phyloP scores from a whole-genome alignment of 2,888 invertebrate species.

The Ashinkailepas kermadecensis region DNA sequence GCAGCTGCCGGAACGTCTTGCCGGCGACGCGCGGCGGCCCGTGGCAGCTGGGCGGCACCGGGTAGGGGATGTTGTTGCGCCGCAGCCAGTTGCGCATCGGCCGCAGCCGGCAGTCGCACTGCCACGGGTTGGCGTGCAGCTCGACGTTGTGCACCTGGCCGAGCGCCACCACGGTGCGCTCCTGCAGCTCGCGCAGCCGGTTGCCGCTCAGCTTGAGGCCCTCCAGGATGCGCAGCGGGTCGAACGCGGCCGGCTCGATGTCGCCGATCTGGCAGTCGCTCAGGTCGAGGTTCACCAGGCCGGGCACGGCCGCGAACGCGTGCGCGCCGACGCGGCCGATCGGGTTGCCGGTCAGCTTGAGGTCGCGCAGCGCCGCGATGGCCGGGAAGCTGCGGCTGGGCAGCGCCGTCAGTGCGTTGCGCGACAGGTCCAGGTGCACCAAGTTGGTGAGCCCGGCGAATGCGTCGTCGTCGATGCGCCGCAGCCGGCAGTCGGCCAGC shows the following conservation, averaged over 20 bases:
- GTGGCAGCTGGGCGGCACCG: conserved; percentile 66
- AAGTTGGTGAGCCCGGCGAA: conserved; percentile 80
- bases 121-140: conserved; percentile 80
- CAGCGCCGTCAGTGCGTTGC: conserved; percentile 66
- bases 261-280: conserved; percentile 60
- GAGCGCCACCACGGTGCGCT: conserved; percentile 27
- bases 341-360: conserved; percentile 72
- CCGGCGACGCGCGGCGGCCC: conserved; percentile 41
- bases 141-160: conserved; percentile 62
- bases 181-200: conserved; percentile 35
- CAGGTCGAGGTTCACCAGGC: conserved; percentile 58
- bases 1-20: conserved; percentile 64
- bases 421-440: conserved; percentile 78
- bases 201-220: conserved; percentile 67
- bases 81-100: conserved; percentile 74
- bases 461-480: conserved; percentile 74
- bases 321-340: conserved; percentile 51
- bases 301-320: conserved; percentile 55
- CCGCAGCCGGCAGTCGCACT: conserved; percentile 74
- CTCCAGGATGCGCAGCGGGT: conserved; percentile 55
- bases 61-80: conserved; percentile 56
- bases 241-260: conserved; percentile 68
- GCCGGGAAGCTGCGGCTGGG: conserved; percentile 70
- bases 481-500: conserved; percentile 72
- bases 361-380: conserved; percentile 71